Conservation (phyloP, 2,113 vertebrate genomes). For the Chinchilla lanigera region DNA sequence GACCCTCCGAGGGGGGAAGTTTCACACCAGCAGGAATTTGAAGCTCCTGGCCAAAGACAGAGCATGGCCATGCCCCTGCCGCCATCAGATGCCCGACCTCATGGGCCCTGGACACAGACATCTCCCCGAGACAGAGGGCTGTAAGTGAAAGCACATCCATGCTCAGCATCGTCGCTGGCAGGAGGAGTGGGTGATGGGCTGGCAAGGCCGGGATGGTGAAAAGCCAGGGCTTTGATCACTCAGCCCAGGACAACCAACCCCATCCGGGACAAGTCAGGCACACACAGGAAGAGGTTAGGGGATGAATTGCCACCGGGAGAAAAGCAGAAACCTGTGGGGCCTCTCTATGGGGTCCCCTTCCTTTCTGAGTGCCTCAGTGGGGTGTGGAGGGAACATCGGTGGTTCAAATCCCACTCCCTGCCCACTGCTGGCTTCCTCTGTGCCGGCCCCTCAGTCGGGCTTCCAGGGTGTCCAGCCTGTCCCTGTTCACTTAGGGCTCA, state of each 20-base stretch:
- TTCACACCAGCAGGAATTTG: not conserved
- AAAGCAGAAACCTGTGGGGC: not conserved
- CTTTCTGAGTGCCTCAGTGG: not conserved
- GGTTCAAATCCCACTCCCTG: not conserved
- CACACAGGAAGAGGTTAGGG: not conserved
- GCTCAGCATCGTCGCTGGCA: not conserved
- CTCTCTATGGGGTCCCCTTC: not conserved
- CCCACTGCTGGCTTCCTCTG: not conserved
- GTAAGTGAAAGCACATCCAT: not conserved
- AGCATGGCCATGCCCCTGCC: not conserved
- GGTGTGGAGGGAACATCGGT: not conserved
- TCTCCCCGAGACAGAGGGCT: not conserved
- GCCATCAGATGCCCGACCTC: not conserved
- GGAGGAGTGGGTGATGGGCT: fast-evolving
- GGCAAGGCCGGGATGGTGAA: fast-evolving
- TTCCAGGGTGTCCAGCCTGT: not conserved
- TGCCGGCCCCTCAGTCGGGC: not conserved
- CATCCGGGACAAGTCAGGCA: not conserved
- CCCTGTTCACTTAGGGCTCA: not conserved
- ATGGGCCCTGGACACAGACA: not conserved
- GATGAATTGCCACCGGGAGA: not conserved
- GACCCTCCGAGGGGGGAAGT: not conserved
- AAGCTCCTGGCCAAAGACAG: too few relatives aligned
- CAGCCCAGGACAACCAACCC: fast-evolving
- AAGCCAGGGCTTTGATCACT: not conserved